Evolutionary conservation across 2,888 invertebrate genomes (phyloP), one percentile per base, ranked within the genome.

Genomic region (Microctonus aethiopoides): DNA sequence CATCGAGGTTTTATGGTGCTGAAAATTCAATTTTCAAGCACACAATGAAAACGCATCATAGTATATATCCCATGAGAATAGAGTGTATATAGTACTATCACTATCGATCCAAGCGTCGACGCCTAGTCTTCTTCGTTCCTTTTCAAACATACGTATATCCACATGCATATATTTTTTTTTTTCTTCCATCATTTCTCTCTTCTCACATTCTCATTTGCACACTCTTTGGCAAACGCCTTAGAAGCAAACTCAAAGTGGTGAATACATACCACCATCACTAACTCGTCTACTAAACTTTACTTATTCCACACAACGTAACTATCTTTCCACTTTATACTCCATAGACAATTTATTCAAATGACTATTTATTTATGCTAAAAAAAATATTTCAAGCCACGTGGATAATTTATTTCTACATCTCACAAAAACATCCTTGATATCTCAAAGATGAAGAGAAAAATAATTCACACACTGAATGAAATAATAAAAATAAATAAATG

Each of bases 281-380:
- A 20, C 16, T 46, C 20, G 46, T 20, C 20, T 46, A 46, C 46
- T 16, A 46, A 46, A n/a, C 16, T 46, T 16, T 46, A 16, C 46
- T 46, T 46, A 46, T 46, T 46, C 16, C 6, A 46, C 16, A 2
- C 46, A 7, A 4, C 3, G 32, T 32, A 16, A 32, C 32, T 20
- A 16, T 22, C 20, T 20, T 52, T 20, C 20, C 22, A 20, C 20
- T 20, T n/a, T n/a, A 52, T 20, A 52, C 20, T 52, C 22, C 51
- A 20, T n/a, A 32, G 57, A 57, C 16, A 57, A 57, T 57, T 57
- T 32, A 57, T 57, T 57, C 29, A 32, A 16, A 32, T 56, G 29
- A 26, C 13, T 56, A 29, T 56, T 56, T 56, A 29, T 32, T n/a
- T 56, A 13, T 56, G 26, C 32, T 32, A 56, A 2, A 52, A 52